These are phyloP conservation scores for Lomographa bimaculata DNA, from an alignment of 2,888 invertebrate species.

Conservation along the genomic window DNA sequence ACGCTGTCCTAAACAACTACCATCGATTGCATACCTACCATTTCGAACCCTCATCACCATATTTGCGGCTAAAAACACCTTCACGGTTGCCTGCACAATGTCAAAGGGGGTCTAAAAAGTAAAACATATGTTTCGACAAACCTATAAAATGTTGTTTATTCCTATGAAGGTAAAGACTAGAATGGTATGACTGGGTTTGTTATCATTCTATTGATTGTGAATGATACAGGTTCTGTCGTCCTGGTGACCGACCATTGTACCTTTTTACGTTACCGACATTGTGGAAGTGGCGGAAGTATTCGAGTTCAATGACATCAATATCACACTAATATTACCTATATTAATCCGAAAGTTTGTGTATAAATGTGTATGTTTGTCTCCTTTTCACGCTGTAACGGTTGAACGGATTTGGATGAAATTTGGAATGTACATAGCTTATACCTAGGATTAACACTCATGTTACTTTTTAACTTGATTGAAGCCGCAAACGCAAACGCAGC, in stretches of 20 bases:
- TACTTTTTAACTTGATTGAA: too few species aligned
- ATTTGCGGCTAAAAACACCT: slow-evolving; percentile 36
- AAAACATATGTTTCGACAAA: not conserved
- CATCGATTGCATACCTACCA: too few species aligned
- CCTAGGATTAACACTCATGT: too few species aligned
- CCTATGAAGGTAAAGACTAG: slow-evolving; percentile 5
- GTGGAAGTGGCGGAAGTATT: slow-evolving; percentile 28
- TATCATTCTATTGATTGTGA: slow-evolving; percentile 48
- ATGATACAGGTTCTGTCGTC: slow-evolving; percentile 37
- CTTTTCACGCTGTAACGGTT: too few species aligned
- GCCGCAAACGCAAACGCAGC: too few species aligned
- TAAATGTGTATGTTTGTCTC: too few species aligned
- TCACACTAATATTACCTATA: too few species aligned
- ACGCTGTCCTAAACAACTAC: too few species aligned
- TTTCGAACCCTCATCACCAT: slow-evolving; percentile 10
- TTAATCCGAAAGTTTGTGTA: too few species aligned
- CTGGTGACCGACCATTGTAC: slow-evolving; percentile 42
- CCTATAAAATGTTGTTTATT: slow-evolving; percentile 3
- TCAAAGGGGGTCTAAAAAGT: slow-evolving; percentile 37
- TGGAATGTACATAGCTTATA: too few species aligned
- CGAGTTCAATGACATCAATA: slow-evolving; percentile 38
- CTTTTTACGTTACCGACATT: slow-evolving; percentile 13
- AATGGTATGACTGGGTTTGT: slow-evolving; percentile 22
- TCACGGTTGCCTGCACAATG: slow-evolving; percentile 44
- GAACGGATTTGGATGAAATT: too few species aligned